phyloP scores from a whole-genome alignment of 2,113 vertebrate species.

The Myotis yumanensis region DNA sequence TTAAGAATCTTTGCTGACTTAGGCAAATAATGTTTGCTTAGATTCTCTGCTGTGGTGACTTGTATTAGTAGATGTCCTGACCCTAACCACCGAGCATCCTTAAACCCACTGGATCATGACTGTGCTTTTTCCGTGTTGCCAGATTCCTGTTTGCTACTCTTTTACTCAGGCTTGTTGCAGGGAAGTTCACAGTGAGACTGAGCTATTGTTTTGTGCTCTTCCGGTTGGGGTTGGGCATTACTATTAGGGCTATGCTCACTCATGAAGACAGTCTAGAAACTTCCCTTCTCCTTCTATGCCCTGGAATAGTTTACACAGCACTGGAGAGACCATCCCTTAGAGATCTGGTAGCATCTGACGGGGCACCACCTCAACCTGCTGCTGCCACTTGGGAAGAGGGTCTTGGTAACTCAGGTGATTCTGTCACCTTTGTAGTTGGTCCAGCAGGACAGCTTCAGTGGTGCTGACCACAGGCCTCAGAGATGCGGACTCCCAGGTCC shows the following conservation, averaged over 20 bases:
- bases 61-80: constrained; percentile 16
- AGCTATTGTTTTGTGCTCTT: not conserved
- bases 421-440: not conserved
- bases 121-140: not conserved
- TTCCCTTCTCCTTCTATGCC: not conserved
- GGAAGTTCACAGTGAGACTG: not conserved
- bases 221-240: not conserved
- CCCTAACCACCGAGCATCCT: not conserved
- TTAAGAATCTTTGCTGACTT: constrained; percentile 41
- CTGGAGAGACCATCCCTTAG: not conserved
- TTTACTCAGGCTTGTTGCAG: constrained; percentile 1
- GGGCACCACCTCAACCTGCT: not conserved
- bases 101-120: not conserved
- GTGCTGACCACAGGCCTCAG: not conserved
- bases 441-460: not conserved
- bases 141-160: not conserved
- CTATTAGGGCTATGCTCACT: not conserved
- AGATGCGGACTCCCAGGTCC: not conserved
- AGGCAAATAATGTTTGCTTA: constrained; percentile 30
- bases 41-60: not conserved
- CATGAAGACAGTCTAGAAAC: not conserved
- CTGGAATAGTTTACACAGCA: not conserved
- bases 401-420: not conserved
- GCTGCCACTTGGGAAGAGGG: not conserved
- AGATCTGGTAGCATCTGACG: not conserved